phyloP scores from a whole-genome alignment of 2,888 invertebrate species.

The Gibbula magus region DNA sequence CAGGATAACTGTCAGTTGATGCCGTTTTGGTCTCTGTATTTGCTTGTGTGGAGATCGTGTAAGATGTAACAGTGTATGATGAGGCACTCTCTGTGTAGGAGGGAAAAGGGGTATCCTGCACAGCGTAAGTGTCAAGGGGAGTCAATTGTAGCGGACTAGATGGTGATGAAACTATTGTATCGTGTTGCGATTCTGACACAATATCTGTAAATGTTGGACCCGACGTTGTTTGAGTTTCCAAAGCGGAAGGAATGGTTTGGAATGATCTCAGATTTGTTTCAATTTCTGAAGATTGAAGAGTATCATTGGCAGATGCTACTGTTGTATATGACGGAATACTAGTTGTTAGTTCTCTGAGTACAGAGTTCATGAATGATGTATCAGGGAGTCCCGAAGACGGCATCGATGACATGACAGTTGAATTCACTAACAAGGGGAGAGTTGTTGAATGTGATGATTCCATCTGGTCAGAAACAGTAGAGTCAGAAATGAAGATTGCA shows the following conservation, averaged over 20 bases:
- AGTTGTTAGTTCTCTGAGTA: not conserved
- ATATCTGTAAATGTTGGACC: too few species aligned
- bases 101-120: not conserved
- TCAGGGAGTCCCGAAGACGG: too few species aligned
- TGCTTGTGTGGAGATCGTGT: not conserved
- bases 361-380: not conserved
- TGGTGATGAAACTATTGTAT: not conserved
- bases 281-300: not conserved
- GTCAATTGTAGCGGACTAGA: too few species aligned
- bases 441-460: not conserved
- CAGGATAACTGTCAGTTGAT: not conserved
- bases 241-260: not conserved
- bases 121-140: too few species aligned
- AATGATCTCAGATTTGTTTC: not conserved
- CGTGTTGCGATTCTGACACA: not conserved
- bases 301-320: not conserved
- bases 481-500: not conserved
- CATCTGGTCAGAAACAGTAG: not conserved
- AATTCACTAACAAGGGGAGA: not conserved
- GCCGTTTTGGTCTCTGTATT: not conserved
- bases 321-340: not conserved
- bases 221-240: too few species aligned
- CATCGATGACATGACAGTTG: too few species aligned
- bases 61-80: not conserved
- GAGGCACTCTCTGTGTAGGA: not conserved